These are phyloP conservation scores for Boloria selene DNA, from an alignment of 2,888 invertebrate genomes.

Conservation along the genomic window DNA sequence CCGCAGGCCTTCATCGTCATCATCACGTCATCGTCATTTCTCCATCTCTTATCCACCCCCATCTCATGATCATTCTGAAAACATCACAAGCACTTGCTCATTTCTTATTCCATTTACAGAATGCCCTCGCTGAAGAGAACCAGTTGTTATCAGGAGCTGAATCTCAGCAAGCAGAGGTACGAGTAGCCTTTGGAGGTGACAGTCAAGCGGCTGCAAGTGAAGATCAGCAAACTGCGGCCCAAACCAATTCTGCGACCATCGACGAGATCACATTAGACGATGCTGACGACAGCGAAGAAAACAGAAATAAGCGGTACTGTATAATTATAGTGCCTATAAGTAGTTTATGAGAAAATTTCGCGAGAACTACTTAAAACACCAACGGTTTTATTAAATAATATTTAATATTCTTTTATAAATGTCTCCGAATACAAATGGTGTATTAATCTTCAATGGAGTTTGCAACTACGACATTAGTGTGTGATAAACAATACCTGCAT, in stretches of 20 bases:
- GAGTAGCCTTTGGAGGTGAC: slow-evolving; percentile 80
- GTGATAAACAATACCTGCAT: slow-evolving; percentile 21
- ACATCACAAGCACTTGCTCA: slow-evolving; percentile 24
- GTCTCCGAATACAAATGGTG: background rate
- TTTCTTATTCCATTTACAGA: slow-evolving; percentile 54
- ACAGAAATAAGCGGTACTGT: slow-evolving; percentile 88
- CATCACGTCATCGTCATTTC: slow-evolving; percentile 47
- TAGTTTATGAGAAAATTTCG: no score
- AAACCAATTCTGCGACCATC: slow-evolving; percentile 84
- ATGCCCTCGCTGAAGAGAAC: slow-evolving; percentile 72
- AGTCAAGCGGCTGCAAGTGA: slow-evolving; percentile 49
- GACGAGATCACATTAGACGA: slow-evolving; percentile 88
- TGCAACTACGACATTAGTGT: slow-evolving; percentile 45
- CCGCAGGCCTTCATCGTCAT: slow-evolving; percentile 59
- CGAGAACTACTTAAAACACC: no score
- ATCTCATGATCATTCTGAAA: slow-evolving; percentile 44
- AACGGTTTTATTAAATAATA: no score
- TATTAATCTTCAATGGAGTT: slow-evolving; percentile 20
- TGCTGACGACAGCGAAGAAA: slow-evolving; percentile 87
- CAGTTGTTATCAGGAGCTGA: slow-evolving; percentile 80
- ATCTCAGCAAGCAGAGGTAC: slow-evolving; percentile 84
- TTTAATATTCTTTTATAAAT: background rate
- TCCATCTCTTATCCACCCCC: slow-evolving; percentile 50
- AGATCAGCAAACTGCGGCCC: slow-evolving; percentile 78
- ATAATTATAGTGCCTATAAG: no score